Percentiles rank a stretch among this genome's conserved stretches.
phyloP scores from a whole-genome alignment of 2,888 invertebrate genomes.

The Eupithecia tripunctaria region DNA sequence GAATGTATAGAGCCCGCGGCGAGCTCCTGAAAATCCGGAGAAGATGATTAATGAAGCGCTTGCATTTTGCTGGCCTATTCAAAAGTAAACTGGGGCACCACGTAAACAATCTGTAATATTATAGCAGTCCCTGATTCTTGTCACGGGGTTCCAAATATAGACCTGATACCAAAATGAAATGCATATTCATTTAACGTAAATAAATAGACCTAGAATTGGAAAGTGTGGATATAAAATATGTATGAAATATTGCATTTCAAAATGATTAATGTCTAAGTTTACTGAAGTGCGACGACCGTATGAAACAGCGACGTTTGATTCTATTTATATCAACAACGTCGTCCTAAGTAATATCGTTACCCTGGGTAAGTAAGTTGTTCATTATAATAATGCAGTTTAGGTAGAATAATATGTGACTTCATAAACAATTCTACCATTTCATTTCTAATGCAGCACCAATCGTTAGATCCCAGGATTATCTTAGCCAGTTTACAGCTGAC shows the following conservation, averaged over 20 bases:
- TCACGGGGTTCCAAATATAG: not conserved
- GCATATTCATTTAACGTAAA: not conserved
- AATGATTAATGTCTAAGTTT: slow-evolving; percentile 53
- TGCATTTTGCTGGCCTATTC: slow-evolving; percentile 36
- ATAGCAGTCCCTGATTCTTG: slow-evolving; percentile 23
- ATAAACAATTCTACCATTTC: slow-evolving; percentile 52
- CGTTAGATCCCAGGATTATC: slow-evolving; percentile 49
- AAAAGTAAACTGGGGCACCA: slow-evolving; percentile 31
- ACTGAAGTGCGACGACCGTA: slow-evolving; percentile 70
- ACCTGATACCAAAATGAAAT: slow-evolving; percentile 4
- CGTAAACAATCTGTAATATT: slow-evolving; percentile 23
- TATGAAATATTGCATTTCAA: slow-evolving; percentile 46
- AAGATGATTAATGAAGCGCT: slow-evolving; percentile 33
- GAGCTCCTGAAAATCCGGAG: slow-evolving; percentile 25
- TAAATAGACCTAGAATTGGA: slow-evolving; percentile 31
- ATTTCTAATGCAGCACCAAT: slow-evolving; percentile 51
- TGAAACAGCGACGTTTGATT: slow-evolving; percentile 56
- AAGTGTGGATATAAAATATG: slow-evolving; percentile 31
- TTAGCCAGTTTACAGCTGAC: slow-evolving; percentile 50
- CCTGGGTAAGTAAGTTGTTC: not conserved
- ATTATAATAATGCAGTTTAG: not conserved
- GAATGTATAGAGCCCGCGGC: slow-evolving; percentile 31
- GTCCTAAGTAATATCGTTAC: slow-evolving; percentile 13
- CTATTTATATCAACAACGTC: slow-evolving; percentile 67
- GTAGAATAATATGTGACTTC: not conserved